A percentile compares a stretch with the other conserved stretches of the same genome.
Evolutionary conservation across 2,797 vertebrate species (phyloP).

Genomic region (Champsocephalus esox): DNA sequence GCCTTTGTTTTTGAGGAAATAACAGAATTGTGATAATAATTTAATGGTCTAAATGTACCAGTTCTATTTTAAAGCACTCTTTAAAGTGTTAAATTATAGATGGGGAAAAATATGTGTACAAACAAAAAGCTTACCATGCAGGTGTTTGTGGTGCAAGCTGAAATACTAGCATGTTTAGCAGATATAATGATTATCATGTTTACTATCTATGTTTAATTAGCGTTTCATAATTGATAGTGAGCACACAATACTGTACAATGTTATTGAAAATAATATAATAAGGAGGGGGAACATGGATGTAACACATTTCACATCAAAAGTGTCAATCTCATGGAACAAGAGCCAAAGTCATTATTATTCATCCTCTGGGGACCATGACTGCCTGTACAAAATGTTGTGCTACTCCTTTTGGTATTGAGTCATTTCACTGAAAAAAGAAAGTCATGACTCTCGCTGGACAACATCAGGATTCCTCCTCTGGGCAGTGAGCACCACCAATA

Average conservation of each 20-base stretch:
- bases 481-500: neutral
- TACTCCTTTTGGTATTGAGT: too few relatives aligned
- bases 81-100: conserved; percentile 59
- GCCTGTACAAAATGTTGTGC: too few relatives aligned
- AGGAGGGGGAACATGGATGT: neutral
- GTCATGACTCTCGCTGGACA: neutral
- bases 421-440: neutral
- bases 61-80: conserved; percentile 42
- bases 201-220: neutral
- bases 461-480: neutral
- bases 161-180: too few relatives aligned
- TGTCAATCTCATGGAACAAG: too few relatives aligned
- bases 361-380: too few relatives aligned
- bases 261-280: neutral
- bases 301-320: neutral
- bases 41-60: conserved; percentile 21
- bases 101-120: conserved; percentile 12
- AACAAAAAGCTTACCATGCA: conserved; percentile 32
- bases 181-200: neutral
- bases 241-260: too few relatives aligned
- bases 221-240: too few relatives aligned
- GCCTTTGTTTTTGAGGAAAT: conserved; percentile 33
- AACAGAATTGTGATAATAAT: conserved; percentile 28
- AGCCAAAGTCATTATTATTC: too few relatives aligned
- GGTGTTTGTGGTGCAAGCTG: conserved; percentile 31